These are phyloP conservation scores for Drosophila grimshawi DNA, from an alignment of 1,140 invertebrate species.

Conservation along the genomic window DNA sequence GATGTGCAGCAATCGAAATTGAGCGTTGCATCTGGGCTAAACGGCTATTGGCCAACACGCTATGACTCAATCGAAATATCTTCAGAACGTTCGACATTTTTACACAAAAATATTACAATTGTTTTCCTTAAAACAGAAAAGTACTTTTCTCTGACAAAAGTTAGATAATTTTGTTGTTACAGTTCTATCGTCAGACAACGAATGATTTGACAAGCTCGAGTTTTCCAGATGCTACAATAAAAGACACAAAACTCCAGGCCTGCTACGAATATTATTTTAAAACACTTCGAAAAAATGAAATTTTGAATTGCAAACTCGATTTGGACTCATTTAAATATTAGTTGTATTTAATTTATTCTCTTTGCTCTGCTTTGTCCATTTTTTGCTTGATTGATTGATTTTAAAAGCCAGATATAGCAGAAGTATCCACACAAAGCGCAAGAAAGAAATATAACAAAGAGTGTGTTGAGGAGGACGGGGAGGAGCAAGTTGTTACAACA, in stretches of 20 bases:
- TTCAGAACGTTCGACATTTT: slow-evolving; percentile 34
- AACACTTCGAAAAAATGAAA: background rate
- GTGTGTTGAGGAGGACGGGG: background rate
- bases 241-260: slow-evolving; percentile 4
- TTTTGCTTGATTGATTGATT: slow-evolving; percentile 8
- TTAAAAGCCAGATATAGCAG: slow-evolving; percentile 20
- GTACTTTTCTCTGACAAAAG: slow-evolving; percentile 11
- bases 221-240: background rate
- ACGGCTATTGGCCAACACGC: slow-evolving; percentile 1
- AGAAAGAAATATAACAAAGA: slow-evolving; percentile 19
- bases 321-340: slow-evolving; percentile 12
- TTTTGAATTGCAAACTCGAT: background rate
- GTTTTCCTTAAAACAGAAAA: slow-evolving; percentile 13
- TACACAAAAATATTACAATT: background rate
- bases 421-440: slow-evolving; percentile 24
- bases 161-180: slow-evolving; percentile 29
- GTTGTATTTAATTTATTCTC: slow-evolving; percentile 5
- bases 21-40: slow-evolving; percentile 11
- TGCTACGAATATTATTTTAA: background rate
- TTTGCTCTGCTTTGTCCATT: slow-evolving; percentile 3
- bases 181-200: slow-evolving; percentile 10
- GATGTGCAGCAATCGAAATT: slow-evolving; percentile 9
- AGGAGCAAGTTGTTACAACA: slow-evolving; percentile 49
- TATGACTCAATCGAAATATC: slow-evolving; percentile 16
- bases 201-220: slow-evolving; percentile 2